Evolutionary conservation across 2,797 vertebrate genomes (phyloP).

Genomic region (Picus viridis): DNA sequence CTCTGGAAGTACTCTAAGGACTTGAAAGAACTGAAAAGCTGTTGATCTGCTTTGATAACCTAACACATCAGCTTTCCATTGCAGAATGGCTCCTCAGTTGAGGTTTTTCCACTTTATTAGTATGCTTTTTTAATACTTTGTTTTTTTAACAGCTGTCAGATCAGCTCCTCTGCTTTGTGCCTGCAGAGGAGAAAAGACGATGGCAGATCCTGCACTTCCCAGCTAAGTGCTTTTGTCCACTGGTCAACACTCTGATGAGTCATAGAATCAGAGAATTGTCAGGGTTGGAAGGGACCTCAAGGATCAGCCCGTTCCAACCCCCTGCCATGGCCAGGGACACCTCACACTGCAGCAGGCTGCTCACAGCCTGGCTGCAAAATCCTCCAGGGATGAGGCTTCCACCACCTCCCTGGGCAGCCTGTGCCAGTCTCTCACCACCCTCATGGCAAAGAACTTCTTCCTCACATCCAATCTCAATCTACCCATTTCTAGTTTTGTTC

Average conservation of each 20-base stretch:
- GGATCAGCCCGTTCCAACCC: too few species aligned
- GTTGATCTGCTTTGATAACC: not conserved
- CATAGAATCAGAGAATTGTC: too few species aligned
- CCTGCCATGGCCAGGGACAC: too few species aligned
- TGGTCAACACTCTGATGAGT: constrained; percentile 16
- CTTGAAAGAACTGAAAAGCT: not conserved
- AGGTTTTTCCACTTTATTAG: not conserved
- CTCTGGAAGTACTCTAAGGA: not conserved
- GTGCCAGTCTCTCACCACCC: too few species aligned
- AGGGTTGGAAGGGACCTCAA: too few species aligned
- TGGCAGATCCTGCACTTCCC: constrained; percentile 29
- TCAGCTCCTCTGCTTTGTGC: constrained; percentile 28
- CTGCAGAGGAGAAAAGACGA: not conserved
- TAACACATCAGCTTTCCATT: not conserved
- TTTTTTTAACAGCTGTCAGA: not conserved
- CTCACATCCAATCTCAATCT: too few species aligned
- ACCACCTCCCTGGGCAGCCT: too few species aligned
- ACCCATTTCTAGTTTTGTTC: too few species aligned
- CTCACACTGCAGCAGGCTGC: too few species aligned
- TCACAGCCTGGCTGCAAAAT: too few species aligned
- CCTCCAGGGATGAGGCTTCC: too few species aligned
- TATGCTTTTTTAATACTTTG: not conserved
- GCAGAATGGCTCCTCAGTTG: not conserved
- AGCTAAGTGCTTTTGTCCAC: constrained; percentile 49
- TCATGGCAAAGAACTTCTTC: too few species aligned